phyloP scores from a whole-genome alignment of 2,888 invertebrate species.

The Caenorhabditis angaria region DNA sequence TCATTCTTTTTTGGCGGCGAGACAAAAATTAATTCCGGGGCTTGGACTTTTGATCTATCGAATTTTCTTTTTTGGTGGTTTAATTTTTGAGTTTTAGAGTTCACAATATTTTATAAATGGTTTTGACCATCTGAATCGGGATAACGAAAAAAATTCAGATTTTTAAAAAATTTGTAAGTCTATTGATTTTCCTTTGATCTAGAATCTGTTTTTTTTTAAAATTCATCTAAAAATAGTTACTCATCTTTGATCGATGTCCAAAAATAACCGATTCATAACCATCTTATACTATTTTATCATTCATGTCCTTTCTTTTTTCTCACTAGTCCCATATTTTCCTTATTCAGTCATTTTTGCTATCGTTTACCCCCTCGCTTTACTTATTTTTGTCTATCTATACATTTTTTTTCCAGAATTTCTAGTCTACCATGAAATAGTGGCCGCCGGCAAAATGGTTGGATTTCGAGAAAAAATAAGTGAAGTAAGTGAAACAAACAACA shows the following conservation, averaged over 20 bases:
- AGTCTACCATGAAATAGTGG: neutral
- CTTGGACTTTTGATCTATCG: no score
- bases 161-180: no score
- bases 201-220: neutral
- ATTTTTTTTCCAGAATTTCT: neutral
- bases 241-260: no score
- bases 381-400: neutral
- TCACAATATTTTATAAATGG: no score
- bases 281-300: slow-evolving; percentile 27
- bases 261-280: neutral
- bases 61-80: no score
- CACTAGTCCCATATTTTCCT: neutral
- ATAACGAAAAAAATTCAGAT: no score
- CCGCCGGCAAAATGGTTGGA: slow-evolving; percentile 1
- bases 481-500: slow-evolving; percentile 14
- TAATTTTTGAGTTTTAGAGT: no score
- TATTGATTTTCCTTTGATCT: no score
- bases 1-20: no score
- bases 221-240: neutral
- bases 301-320: slow-evolving; percentile 19
- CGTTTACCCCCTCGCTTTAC: neutral
- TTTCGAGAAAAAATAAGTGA: slow-evolving; percentile 4
- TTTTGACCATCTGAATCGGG: no score
- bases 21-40: no score
- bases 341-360: neutral